Percentiles rank a stretch among this genome's conserved stretches.
phyloP scores from a whole-genome alignment of 1,140 invertebrate species.

The Ceratina calcarata region DNA sequence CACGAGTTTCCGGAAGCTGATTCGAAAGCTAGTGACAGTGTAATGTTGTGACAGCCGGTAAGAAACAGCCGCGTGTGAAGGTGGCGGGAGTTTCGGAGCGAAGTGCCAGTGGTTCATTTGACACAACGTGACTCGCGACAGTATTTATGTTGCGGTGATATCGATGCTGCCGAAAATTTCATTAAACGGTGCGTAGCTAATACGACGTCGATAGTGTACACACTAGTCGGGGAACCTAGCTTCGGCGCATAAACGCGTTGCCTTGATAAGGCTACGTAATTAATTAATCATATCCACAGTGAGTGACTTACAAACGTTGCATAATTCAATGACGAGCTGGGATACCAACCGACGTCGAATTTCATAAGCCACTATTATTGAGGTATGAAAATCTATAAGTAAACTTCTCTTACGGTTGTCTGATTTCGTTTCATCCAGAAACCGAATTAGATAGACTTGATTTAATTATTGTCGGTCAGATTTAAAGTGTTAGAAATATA shows the following conservation, averaged over 20 bases:
- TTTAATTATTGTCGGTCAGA: neutral
- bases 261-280: conserved; percentile 68
- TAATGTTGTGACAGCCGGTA: conserved; percentile 53
- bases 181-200: neutral
- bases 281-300: conserved; percentile 65
- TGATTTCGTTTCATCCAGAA: neutral
- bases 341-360: conserved; percentile 22
- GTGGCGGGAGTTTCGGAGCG: conserved; percentile 43
- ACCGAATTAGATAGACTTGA: neutral
- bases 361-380: conserved; percentile 1
- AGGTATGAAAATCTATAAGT: conserved; percentile 32
- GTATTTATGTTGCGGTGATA: conserved; percentile 2
- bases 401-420: neutral
- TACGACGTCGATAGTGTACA: neutral
- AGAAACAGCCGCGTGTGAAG: conserved; percentile 27
- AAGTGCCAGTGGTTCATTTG: neutral
- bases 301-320: conserved; percentile 64
- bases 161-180: neutral
- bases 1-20: neutral
- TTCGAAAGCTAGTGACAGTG: neutral
- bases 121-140: conserved; percentile 22
- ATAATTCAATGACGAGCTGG: conserved; percentile 56
- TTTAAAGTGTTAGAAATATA: neutral
- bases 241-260: conserved; percentile 52
- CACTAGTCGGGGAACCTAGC: no score